Conservation (phyloP, 2,797 vertebrate genomes). For the Petrocephalus schoutedeni region DNA sequence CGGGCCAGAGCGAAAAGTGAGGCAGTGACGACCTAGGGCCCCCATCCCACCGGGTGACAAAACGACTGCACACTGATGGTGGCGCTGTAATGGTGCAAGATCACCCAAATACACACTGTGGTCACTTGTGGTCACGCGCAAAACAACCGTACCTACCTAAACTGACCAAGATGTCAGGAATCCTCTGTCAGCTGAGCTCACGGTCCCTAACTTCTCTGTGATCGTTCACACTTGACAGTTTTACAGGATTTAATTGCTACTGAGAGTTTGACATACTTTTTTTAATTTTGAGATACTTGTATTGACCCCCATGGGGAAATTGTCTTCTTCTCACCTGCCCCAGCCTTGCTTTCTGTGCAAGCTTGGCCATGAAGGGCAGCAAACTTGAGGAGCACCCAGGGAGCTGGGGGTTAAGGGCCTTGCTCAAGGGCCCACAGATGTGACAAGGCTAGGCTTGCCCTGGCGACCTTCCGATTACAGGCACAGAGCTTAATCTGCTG, state of each 20-base stretch:
- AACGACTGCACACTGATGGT: not conserved
- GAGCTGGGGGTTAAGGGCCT: too few species aligned
- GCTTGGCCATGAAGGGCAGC: too few species aligned
- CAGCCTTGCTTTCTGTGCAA: too few species aligned
- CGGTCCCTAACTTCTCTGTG: not conserved
- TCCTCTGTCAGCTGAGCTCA: not conserved
- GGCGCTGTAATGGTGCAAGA: not conserved
- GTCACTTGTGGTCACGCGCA: not conserved
- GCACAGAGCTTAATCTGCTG: too few species aligned
- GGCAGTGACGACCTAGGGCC: not conserved
- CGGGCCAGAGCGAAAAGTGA: not conserved
- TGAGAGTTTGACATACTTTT: not conserved
- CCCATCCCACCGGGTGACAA: not conserved
- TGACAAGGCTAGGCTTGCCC: too few species aligned
- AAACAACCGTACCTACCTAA: not conserved
- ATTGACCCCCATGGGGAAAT: too few species aligned
- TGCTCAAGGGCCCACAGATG: too few species aligned
- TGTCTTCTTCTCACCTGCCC: too few species aligned
- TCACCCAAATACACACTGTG: not conserved
- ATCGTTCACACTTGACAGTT: not conserved
- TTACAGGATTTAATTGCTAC: not conserved
- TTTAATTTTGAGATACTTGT: too few species aligned
- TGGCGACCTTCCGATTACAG: too few species aligned
- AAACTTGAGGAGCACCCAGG: too few species aligned
- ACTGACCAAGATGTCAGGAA: not conserved